These are phyloP conservation scores for Eristalinus aeneus DNA, from an alignment of 2,888 invertebrate species.

Conservation along the genomic window DNA sequence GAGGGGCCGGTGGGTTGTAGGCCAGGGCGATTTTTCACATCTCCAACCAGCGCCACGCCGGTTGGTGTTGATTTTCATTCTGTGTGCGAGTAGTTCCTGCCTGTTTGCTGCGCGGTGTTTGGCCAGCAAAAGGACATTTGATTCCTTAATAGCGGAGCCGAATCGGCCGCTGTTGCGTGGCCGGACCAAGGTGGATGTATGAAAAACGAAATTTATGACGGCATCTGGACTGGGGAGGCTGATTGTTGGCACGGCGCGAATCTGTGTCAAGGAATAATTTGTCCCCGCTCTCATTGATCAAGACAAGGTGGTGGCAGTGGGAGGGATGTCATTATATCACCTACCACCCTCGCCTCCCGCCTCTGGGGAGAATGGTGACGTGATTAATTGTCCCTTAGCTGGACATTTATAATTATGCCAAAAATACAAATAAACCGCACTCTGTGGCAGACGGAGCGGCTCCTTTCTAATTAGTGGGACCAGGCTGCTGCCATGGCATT, in stretches of 20 bases:
- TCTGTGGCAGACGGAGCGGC: neutral
- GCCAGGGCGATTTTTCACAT: neutral
- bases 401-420: conserved; percentile 63
- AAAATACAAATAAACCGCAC: conserved; percentile 24
- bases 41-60: neutral
- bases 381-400: conserved; percentile 59
- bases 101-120: conserved; percentile 45
- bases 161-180: neutral
- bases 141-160: conserved; percentile 35
- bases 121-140: conserved; percentile 54
- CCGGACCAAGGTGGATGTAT: neutral
- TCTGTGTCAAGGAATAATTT: neutral
- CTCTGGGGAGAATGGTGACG: conserved; percentile 8
- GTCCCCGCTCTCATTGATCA: conserved; percentile 13
- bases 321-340: neutral
- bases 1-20: neutral
- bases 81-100: conserved; percentile 4
- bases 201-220: conserved; percentile 31
- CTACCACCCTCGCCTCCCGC: neutral
- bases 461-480: conserved; percentile 46
- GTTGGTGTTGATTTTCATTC: conserved; percentile 25
- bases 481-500: conserved; percentile 22
- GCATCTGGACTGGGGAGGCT: neutral
- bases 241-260: neutral
- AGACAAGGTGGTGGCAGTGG: conserved; percentile 28